Evolutionary conservation across 2,888 invertebrate species (phyloP).

Genomic region (Nomada fabriciana): DNA sequence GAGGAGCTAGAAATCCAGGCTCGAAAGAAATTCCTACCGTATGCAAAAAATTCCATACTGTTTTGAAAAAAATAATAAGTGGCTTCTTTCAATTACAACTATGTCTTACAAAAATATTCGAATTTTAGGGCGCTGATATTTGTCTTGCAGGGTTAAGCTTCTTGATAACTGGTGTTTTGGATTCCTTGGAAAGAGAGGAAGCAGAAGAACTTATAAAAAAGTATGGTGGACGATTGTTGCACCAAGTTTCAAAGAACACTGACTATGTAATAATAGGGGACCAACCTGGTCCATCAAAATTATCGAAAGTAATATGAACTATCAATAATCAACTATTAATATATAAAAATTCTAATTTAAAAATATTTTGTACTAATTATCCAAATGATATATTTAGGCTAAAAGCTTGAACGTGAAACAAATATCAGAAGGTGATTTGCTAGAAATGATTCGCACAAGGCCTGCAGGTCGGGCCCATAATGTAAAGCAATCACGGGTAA

Average conservation of each 20-base stretch:
- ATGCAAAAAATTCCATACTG: conserved; percentile 54
- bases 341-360: background rate
- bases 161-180: conserved; percentile 93
- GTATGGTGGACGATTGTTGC: conserved; percentile 92
- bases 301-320: conserved; percentile 86
- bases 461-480: conserved; percentile 83
- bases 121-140: conserved; percentile 88
- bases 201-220: conserved; percentile 90
- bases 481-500: conserved; percentile 59
- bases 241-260: conserved; percentile 91
- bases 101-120: conserved; percentile 18
- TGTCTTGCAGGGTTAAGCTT: conserved; percentile 90
- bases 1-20: conserved; percentile 93
- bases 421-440: conserved; percentile 92
- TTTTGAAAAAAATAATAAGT: background rate
- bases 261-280: conserved; percentile 94
- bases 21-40: conserved; percentile 93
- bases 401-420: conserved; percentile 89
- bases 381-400: conserved; percentile 82
- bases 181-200: conserved; percentile 94
- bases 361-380: background rate
- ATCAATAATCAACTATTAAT: conserved; percentile 9
- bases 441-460: conserved; percentile 90
- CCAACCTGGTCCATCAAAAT: conserved; percentile 94
- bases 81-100: background rate